Evolutionary conservation across 2,113 vertebrate species (phyloP).

Genomic region (Apteryx mantelli): DNA sequence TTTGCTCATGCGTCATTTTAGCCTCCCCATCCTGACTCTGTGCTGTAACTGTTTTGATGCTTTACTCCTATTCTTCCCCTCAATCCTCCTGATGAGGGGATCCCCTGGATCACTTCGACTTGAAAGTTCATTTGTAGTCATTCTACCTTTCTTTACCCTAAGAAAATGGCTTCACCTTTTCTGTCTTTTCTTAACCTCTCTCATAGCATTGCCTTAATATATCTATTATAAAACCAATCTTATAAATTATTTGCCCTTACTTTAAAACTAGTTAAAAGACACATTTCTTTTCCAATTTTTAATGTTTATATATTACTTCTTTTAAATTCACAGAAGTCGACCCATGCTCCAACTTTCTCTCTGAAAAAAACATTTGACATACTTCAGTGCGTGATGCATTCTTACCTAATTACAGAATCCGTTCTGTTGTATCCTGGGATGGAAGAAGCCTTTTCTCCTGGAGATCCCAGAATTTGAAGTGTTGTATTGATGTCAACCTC

Average conservation of each 20-base stretch:
- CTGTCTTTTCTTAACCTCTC: not conserved
- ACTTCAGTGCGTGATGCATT: not conserved
- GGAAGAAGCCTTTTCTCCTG: constrained; percentile 96
- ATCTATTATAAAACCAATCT: not conserved
- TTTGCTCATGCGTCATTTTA: not conserved
- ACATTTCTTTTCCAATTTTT: not conserved
- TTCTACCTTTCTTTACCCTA: not conserved
- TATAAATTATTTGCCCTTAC: not conserved
- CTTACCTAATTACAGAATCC: constrained; percentile 98
- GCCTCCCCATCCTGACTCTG: not conserved
- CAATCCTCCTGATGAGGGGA: not conserved
- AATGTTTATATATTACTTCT: not conserved
- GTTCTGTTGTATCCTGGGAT: constrained; percentile 98
- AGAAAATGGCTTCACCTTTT: not conserved
- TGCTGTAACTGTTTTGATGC: not conserved
- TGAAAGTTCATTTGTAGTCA: not conserved
- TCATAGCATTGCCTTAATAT: not conserved
- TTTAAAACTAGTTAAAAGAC: not conserved
- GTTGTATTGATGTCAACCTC: constrained; percentile 99
- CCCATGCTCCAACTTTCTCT: not conserved
- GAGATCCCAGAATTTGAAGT: constrained; percentile 96
- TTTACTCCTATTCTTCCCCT: not conserved
- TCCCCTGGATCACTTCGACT: not conserved
- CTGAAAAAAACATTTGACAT: not conserved
- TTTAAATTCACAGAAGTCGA: not conserved